Evolutionary conservation across 2,113 vertebrate species (phyloP), one percentile per base, ranked within the genome.

Genomic region (Pterocles burchelli): DNA sequence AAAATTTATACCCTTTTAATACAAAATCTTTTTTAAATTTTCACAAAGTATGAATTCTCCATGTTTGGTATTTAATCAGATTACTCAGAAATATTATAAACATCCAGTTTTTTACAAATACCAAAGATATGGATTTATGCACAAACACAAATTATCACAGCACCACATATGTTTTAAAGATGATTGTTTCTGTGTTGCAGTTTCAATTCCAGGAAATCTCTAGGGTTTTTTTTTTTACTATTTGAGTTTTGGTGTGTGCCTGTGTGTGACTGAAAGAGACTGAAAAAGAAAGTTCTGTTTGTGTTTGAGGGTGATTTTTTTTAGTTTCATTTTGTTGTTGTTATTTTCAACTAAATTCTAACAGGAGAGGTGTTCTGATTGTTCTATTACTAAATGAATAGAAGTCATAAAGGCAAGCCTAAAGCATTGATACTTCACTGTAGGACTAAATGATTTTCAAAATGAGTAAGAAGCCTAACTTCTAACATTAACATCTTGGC

Each of bases 251-350:
- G 45, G 6, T 21, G 29, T n/a, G 25, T 52, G 14, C 19, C 11
- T 57, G 7, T 36, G 51, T 14, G 54, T 2, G 73, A 21, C 1
- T 1, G 11, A 59, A 7, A 31, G 46, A 65, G 7, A 58, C 15
- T 68, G 33, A 46, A 24, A 67, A 7, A 41, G 16, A 61, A 51
- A 71, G 31, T 6, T 5, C 14, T 4, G 10, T 3, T 7, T 6
- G 0, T 1, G 22, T 59, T 18, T 17, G 13, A 8, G 2, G 4
- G 5, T 4, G 5, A 11, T 2, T 43, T 51, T 76, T 59, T 41
- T 65, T 21, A 6, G 18, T 25, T 51, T 36, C 48, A 1, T 24
- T 74, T 78, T 14, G 15, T 54, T 73, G 14, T 8, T 19, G 66
- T 41, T 21, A 1, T 68, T 82, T 55, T 70, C 51, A 74, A 33